Conservation (phyloP, 2,888 invertebrate genomes). For the Pandemis corylana region DNA sequence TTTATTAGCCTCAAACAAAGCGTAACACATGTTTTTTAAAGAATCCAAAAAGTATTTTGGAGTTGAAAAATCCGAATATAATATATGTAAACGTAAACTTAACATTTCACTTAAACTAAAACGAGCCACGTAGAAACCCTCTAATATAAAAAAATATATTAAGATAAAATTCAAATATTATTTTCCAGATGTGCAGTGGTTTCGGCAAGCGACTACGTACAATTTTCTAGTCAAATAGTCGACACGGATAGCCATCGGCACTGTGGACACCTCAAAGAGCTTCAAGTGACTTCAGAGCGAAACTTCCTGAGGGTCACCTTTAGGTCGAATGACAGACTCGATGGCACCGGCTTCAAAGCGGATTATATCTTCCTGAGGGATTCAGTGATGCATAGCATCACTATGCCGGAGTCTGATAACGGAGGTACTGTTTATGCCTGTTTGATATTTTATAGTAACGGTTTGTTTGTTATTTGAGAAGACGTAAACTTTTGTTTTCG, state of each 20-base stretch:
- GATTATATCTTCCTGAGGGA: constrained; percentile 93
- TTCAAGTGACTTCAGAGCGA: constrained; percentile 92
- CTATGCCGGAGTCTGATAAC: constrained; percentile 64
- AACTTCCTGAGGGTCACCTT: constrained; percentile 97
- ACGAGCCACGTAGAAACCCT: too few species aligned
- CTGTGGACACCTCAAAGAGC: constrained; percentile 93
- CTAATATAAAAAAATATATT: not conserved
- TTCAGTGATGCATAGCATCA: constrained; percentile 83
- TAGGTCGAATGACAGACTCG: constrained; percentile 96
- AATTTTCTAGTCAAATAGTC: constrained; percentile 96
- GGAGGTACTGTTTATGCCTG: constrained; percentile 54
- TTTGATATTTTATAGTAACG: not conserved
- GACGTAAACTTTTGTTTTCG: not conserved
- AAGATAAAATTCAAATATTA: constrained; percentile 18
- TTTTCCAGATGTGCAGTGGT: constrained; percentile 92
- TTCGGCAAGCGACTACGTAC: constrained; percentile 97
- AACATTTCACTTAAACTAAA: too few species aligned
- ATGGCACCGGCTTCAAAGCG: constrained; percentile 97
- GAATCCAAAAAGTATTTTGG: too few species aligned
- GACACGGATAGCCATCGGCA: constrained; percentile 92
- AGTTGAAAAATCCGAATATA: too few species aligned
- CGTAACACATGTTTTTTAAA: too few species aligned
- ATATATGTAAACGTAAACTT: too few species aligned
- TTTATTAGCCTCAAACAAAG: too few species aligned
- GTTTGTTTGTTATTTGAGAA: not conserved